Conservation (phyloP, 2,888 invertebrate species). For the Gnatocerus cornutus region DNA sequence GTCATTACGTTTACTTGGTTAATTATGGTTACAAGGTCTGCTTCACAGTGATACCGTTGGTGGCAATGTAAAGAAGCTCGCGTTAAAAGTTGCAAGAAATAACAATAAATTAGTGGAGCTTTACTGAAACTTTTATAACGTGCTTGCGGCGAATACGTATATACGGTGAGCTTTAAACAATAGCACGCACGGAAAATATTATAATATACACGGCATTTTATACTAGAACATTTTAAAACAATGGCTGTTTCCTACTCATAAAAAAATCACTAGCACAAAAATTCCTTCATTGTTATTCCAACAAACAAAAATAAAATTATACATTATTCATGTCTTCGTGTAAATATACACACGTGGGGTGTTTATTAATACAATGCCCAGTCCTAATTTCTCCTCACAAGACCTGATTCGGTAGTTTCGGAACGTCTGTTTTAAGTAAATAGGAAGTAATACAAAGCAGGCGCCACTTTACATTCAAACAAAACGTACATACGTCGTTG, state of each 20-base stretch:
- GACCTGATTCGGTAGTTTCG: conserved; percentile 25
- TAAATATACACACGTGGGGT: conserved; percentile 52
- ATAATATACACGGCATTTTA: conserved; percentile 54
- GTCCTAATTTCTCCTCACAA: conserved; percentile 40
- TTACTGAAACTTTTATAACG: conserved; percentile 46
- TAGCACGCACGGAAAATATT: conserved; percentile 47
- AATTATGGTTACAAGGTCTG: conserved; percentile 36
- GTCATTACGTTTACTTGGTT: conserved; percentile 38
- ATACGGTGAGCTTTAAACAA: conserved; percentile 45
- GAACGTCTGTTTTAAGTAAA: conserved; percentile 18
- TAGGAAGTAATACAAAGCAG: conserved; percentile 29
- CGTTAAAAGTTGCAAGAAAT: conserved; percentile 47
- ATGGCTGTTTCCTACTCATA: conserved; percentile 55
- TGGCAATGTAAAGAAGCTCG: conserved; percentile 32
- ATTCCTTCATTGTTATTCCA: conserved; percentile 60
- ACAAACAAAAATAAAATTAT: conserved; percentile 58
- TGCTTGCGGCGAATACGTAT: conserved; percentile 26
- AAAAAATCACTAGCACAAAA: conserved; percentile 58
- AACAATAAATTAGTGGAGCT: conserved; percentile 42
- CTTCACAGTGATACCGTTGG: conserved; percentile 38
- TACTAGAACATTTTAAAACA: conserved; percentile 59
- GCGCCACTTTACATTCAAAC: conserved; percentile 35
- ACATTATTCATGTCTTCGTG: conserved; percentile 60
- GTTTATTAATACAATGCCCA: conserved; percentile 46
- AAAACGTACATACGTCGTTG: neutral